phyloP scores from a whole-genome alignment of 2,797 vertebrate species.

The Anabas testudineus region DNA sequence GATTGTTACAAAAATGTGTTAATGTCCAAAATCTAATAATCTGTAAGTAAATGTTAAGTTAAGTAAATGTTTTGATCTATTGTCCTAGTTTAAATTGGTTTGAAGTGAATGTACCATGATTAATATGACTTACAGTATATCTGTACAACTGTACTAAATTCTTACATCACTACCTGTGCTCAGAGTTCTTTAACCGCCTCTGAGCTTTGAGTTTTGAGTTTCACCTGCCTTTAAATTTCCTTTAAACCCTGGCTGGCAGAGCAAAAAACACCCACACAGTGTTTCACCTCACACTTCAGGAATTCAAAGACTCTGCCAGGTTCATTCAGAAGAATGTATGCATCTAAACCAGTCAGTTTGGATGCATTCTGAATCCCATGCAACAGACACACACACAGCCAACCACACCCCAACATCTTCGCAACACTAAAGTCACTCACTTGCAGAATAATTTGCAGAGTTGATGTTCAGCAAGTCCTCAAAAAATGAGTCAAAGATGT shows the following conservation, averaged over 20 bases:
- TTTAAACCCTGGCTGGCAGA: conserved; percentile 23
- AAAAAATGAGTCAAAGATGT: no score
- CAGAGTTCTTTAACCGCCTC: no score
- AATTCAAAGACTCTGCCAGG: conserved; percentile 67
- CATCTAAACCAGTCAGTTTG: conserved; percentile 77
- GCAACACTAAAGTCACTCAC: not conserved
- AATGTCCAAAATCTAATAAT: no score
- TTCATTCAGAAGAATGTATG: conserved; percentile 53
- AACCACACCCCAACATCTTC: conserved; percentile 57
- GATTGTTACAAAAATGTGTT: no score
- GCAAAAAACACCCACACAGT: conserved; percentile 25
- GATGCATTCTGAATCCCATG: conserved; percentile 65
- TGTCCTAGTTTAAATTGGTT: no score
- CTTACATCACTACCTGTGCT: no score
- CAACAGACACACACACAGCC: conserved; percentile 30
- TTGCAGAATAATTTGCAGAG: not conserved
- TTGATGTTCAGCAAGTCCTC: not conserved
- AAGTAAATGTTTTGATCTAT: no score
- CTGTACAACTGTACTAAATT: no score
- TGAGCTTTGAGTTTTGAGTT: no score
- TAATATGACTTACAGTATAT: no score
- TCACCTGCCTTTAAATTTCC: not conserved
- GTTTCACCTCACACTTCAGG: conserved; percentile 61
- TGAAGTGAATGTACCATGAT: no score
- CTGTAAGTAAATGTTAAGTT: no score